These are phyloP conservation scores for Reticulitermes speratus DNA, from an alignment of 1,140 invertebrate species.

Conservation along the genomic window DNA sequence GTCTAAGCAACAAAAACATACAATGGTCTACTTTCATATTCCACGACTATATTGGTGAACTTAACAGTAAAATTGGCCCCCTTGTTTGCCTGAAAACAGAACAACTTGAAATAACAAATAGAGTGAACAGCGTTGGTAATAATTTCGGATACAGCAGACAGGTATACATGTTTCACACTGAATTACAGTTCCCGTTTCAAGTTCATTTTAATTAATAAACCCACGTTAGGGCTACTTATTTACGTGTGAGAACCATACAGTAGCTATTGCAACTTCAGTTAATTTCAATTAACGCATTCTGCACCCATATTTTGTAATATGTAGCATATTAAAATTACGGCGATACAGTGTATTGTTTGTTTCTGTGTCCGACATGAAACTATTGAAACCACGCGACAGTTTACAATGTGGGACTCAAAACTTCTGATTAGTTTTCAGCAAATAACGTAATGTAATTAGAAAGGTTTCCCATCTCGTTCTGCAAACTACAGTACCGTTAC, in stretches of 20 bases:
- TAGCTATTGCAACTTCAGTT: neutral
- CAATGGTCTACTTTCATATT: neutral
- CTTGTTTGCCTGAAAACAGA: neutral
- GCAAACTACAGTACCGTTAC: too few relatives aligned
- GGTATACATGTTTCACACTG: neutral
- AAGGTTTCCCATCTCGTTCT: too few relatives aligned
- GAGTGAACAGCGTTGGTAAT: neutral
- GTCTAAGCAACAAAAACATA: too few relatives aligned
- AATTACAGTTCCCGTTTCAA: neutral
- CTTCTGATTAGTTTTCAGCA: too few relatives aligned
- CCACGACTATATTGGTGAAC: neutral
- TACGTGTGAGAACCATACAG: neutral
- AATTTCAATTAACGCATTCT: too few relatives aligned
- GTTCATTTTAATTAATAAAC: constrained; percentile 4
- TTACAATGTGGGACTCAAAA: too few relatives aligned
- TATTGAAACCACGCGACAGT: too few relatives aligned
- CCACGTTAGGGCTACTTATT: neutral
- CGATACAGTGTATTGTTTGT: too few relatives aligned
- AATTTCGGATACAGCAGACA: neutral
- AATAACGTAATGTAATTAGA: too few relatives aligned
- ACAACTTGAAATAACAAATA: neutral
- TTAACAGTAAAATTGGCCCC: neutral
- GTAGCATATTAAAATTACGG: neutral
- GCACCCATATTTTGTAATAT: neutral
- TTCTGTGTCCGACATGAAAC: too few relatives aligned